Evolutionary conservation across 2,797 vertebrate genomes (phyloP), one percentile per base, ranked within the genome.

Genomic region (Acanthiza pusilla): DNA sequence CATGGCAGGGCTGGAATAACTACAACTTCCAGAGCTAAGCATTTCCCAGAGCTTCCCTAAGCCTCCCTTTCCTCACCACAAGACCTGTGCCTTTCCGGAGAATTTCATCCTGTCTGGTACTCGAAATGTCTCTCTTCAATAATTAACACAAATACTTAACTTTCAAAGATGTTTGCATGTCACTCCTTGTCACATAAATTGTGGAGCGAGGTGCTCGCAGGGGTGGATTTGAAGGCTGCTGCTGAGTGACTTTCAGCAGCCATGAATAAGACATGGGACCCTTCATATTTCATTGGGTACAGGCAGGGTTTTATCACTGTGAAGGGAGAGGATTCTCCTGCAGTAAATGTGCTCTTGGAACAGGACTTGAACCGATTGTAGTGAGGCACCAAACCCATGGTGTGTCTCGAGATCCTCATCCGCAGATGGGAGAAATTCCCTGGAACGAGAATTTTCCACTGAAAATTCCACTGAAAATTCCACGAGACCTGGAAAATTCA

Each of bases 61-160:
- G 38, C 23, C 75, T 83, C 70, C 58, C 71, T 78, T 43, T 45
- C 83, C 78, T 70, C 82, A 42, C 40, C 38, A 73, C 29, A 45
- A 66, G 51, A 26, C 67, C 13, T 27, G 86, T 70, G 77, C 42
- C 16, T 93, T 96, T 83, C 42, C 1, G 0, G 38, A 70, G 91
- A 62, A 51, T 29, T 68, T 91, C 93, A 91, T 36, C 38, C 74
- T 20, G 61, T 26, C 92, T 91, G 80, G 90, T 93, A 71, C 77
- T 80, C 22, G 61, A 84, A 95, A 88, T 89, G 92, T 93, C 84
- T 83, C 94, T 82, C 81, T 84, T 97, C 63, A 96, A 97, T 97
- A 94, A 97, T 97, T 96, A 93, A 97, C 85, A 88, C 79, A 85
- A 95, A 96, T 85, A 91, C 94, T 96, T 96, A 92, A 96, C 92